Conservation (phyloP, 1,140 invertebrate genomes). For the Ceratina australensis region DNA sequence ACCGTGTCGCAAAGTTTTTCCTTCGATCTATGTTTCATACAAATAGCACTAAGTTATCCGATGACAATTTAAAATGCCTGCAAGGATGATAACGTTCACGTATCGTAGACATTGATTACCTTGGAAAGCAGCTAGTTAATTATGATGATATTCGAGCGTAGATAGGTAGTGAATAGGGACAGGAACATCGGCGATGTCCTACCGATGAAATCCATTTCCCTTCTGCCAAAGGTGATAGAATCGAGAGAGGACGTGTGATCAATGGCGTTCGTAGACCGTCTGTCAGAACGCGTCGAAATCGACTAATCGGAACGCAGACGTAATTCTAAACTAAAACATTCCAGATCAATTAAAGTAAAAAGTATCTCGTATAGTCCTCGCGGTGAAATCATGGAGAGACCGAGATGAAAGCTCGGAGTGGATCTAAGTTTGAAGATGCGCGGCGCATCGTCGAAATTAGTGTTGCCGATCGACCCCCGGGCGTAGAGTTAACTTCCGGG, state of each 20-base stretch:
- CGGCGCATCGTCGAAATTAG: conserved; percentile 40
- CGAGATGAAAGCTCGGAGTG: background rate
- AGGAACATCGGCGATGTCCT: conserved; percentile 19
- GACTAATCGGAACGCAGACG: background rate
- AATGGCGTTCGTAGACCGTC: background rate
- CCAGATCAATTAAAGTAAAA: too few species aligned
- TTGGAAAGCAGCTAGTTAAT: conserved; percentile 12
- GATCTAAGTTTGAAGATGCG: background rate
- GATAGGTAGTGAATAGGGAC: conserved; percentile 6
- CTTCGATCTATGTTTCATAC: too few species aligned
- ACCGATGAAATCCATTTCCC: conserved; percentile 39
- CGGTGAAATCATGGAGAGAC: background rate
- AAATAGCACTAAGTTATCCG: too few species aligned
- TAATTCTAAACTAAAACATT: background rate
- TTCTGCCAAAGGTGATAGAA: conserved; percentile 12
- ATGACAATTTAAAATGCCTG: background rate
- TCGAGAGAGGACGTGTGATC: conserved; percentile 21
- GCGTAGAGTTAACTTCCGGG: conserved; percentile 60
- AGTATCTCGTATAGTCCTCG: background rate
- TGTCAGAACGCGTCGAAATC: background rate
- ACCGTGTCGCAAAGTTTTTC: too few species aligned
- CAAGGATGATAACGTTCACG: background rate
- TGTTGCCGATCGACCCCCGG: conserved; percentile 18
- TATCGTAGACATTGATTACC: background rate
- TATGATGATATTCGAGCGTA: background rate